These are phyloP conservation scores for Maccullochella peelii DNA, from an alignment of 2,113 vertebrate species.

Conservation along the genomic window DNA sequence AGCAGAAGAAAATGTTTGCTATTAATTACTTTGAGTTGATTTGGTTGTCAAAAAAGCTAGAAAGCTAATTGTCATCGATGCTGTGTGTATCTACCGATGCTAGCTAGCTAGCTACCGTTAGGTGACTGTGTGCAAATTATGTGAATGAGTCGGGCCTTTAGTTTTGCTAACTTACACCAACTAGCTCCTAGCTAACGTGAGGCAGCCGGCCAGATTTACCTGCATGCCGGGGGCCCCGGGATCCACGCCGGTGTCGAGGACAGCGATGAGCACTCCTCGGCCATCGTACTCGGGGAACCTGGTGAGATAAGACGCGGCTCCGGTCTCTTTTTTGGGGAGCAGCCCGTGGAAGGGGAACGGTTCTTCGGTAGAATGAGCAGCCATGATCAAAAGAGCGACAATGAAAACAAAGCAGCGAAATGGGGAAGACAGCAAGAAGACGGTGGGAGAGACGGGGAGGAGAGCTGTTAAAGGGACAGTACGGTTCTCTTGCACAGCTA, in stretches of 20 bases:
- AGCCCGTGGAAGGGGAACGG: slow-evolving; percentile 96
- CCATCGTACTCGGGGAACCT: slow-evolving; percentile 95
- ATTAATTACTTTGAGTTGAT: neutral
- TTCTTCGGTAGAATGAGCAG: slow-evolving; percentile 89
- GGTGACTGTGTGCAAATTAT: slow-evolving; percentile 16
- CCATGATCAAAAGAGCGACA: slow-evolving; percentile 85
- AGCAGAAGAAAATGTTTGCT: neutral
- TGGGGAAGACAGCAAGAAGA: slow-evolving; percentile 54
- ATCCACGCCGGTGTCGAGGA: slow-evolving; percentile 96
- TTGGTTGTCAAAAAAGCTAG: slow-evolving; percentile 45
- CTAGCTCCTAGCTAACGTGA: slow-evolving; percentile 52
- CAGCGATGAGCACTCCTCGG: slow-evolving; percentile 91
- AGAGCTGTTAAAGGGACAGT: slow-evolving; percentile 78
- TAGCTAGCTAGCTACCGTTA: neutral
- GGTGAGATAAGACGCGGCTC: slow-evolving; percentile 90
- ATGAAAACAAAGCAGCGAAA: slow-evolving; percentile 82
- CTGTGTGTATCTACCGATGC: too few relatives aligned
- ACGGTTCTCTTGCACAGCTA: neutral
- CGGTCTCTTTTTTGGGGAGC: slow-evolving; percentile 97
- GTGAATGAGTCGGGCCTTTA: slow-evolving; percentile 67
- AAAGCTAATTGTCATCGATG: neutral
- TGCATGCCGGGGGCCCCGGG: slow-evolving; percentile 98
- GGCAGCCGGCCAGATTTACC: slow-evolving; percentile 82
- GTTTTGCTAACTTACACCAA: slow-evolving; percentile 37
- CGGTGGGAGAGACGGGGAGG: slow-evolving; percentile 47